Percentiles rank a stretch among this genome's conserved stretches.
phyloP scores from a whole-genome alignment of 2,113 vertebrate species.

The Nibea albiflora region DNA sequence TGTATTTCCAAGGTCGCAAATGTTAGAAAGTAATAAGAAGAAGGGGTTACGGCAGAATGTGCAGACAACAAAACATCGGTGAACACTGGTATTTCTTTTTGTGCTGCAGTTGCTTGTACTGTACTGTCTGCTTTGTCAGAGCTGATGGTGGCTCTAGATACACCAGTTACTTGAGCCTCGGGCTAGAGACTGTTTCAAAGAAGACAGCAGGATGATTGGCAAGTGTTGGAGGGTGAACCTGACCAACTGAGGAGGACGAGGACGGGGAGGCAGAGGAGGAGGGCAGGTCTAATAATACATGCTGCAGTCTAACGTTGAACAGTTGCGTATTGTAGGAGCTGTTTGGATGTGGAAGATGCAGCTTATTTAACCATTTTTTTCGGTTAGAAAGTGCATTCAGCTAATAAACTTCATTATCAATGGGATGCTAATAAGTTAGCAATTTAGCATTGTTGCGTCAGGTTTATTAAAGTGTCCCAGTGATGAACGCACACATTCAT shows the following conservation, averaged over 20 bases:
- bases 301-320: slow-evolving; percentile 1
- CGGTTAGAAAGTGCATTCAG: slow-evolving; percentile 40
- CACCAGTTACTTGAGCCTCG: slow-evolving; percentile 33
- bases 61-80: background rate
- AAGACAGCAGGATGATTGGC: slow-evolving; percentile 52
- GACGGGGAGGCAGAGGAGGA: slow-evolving; percentile 23
- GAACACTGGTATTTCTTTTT: slow-evolving; percentile 1
- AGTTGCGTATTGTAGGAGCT: slow-evolving; percentile 4
- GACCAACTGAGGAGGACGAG: slow-evolving; percentile 46
- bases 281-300: slow-evolving; percentile 32
- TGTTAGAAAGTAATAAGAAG: slow-evolving; percentile 2
- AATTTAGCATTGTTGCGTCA: slow-evolving; percentile 65
- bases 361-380: slow-evolving; percentile 42
- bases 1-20: background rate
- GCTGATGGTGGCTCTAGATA: slow-evolving; percentile 25
- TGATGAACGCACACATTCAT: slow-evolving; percentile 59
- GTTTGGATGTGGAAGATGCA: slow-evolving; percentile 32
- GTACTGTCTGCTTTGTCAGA: slow-evolving; percentile 33
- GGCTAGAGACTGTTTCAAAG: slow-evolving; percentile 47
- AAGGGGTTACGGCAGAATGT: background rate
- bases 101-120: background rate
- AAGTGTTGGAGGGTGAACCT: slow-evolving; percentile 44
- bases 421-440: slow-evolving; percentile 66
- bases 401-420: slow-evolving; percentile 59
- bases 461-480: slow-evolving; percentile 70